Percentiles rank a stretch among this genome's conserved stretches.
phyloP scores from a whole-genome alignment of 2,113 vertebrate genomes.

The Prionailurus viverrinus region DNA sequence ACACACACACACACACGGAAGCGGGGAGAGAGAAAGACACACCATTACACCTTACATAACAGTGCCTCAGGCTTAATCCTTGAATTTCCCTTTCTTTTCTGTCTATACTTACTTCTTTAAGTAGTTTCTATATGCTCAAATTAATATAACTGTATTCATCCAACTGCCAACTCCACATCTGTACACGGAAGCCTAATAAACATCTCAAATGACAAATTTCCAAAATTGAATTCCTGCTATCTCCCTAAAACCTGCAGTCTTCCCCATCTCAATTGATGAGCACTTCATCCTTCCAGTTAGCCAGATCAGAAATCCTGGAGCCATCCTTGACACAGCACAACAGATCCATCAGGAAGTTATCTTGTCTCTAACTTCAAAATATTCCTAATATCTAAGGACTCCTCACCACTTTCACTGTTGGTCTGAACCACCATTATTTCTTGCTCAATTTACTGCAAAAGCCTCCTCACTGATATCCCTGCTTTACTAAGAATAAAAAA shows the following conservation, averaged over 20 bases:
- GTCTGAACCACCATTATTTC: neutral
- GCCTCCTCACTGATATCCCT: neutral
- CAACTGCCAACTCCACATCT: neutral
- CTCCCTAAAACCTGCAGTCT: neutral
- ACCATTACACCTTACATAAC: neutral
- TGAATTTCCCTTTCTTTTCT: conserved; percentile 21
- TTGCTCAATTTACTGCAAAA: neutral
- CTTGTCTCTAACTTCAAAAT: neutral
- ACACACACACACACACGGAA: no score
- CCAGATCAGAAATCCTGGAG: neutral
- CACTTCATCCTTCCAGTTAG: neutral
- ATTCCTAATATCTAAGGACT: neutral
- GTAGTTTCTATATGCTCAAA: neutral
- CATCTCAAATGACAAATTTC: neutral
- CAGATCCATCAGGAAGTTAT: neutral
- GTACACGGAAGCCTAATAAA: neutral
- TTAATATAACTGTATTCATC: neutral
- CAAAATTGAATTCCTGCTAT: neutral
- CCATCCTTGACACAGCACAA: neutral
- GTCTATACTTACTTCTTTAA: neutral
- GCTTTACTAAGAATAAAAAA: neutral
- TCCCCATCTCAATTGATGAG: neutral
- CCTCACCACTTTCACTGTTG: neutral
- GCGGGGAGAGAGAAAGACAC: neutral
- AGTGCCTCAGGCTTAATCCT: neutral